phyloP scores from a whole-genome alignment of 2,888 invertebrate species.

The Oegoconia quadripuncta region DNA sequence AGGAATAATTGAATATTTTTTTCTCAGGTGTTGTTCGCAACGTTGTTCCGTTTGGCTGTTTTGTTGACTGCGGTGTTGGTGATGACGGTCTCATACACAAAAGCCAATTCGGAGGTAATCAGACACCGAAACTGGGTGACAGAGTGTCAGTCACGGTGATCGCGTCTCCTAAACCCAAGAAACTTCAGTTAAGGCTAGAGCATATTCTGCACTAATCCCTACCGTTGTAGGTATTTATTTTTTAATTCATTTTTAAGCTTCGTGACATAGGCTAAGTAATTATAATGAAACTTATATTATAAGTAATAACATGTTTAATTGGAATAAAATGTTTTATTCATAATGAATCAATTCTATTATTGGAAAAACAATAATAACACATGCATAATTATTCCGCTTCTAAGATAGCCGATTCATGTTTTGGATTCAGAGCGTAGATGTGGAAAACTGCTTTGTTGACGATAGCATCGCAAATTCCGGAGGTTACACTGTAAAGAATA shows the following conservation, averaged over 20 bases:
- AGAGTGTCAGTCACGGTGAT: conserved; percentile 83
- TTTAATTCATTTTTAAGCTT: conserved; percentile 9
- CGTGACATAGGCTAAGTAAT: conserved; percentile 13
- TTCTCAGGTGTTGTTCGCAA: conserved; percentile 88
- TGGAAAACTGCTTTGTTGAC: conserved; percentile 70
- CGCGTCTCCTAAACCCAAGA: conserved; percentile 76
- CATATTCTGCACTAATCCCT: conserved; percentile 54
- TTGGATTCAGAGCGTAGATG: conserved; percentile 52
- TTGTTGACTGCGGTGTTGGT: conserved; percentile 91
- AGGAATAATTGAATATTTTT: too few relatives aligned
- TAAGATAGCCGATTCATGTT: conserved; percentile 40
- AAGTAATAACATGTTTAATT: neutral
- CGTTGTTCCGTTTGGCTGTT: conserved; percentile 93
- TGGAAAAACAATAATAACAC: conserved; percentile 1
- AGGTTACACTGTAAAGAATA: conserved; percentile 54
- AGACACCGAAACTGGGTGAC: conserved; percentile 82
- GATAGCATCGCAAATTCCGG: conserved; percentile 71
- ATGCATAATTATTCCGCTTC: conserved; percentile 47
- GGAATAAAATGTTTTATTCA: too few relatives aligned
- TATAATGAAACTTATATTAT: too few relatives aligned
- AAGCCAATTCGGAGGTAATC: conserved; percentile 75
- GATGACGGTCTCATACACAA: conserved; percentile 84
- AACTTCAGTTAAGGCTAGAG: conserved; percentile 77
- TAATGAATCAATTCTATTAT: too few relatives aligned
- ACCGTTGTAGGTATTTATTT: conserved; percentile 20